Evolutionary conservation across 1,140 invertebrate species (phyloP), one percentile per base, ranked within the genome.

Genomic region (Trichogramma pretiosum): DNA sequence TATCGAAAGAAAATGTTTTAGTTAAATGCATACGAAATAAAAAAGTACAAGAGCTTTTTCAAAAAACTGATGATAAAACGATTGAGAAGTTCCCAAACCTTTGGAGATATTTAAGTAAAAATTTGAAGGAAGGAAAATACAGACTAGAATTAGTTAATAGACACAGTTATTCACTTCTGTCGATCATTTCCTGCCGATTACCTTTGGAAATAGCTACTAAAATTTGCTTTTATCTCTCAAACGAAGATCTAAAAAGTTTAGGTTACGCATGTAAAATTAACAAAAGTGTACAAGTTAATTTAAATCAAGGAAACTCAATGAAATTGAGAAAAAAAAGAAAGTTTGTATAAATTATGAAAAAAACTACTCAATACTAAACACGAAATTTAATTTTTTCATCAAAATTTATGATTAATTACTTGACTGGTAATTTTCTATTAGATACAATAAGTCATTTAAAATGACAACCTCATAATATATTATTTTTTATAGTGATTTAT

Each of bases 221-320:
- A 8, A 49, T 54, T 23, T 60, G 61, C 57, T 30, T 40, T 54
- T 53, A 14, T 39, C 28, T 24, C 19, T 48, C 17, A 0, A 36
- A 23, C 26, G 2, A 0, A 1, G 23, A 42, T 17, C 26, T 49
- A 10, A 3, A 21, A n/a, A 41, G 26, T 16, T 48, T 48, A 11
- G 21, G 9, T n/a, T n/a, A n/a, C n/a, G n/a, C n/a, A n/a, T n/a
- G n/a, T n/a, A n/a, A n/a, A n/a, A n/a, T n/a, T n/a, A n/a, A n/a
- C n/a, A n/a, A n/a, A n/a, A n/a, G n/a, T n/a, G n/a, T n/a, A n/a
- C n/a, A n/a, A n/a, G n/a, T n/a, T n/a, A n/a, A n/a, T n/a, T n/a
- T n/a, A n/a, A n/a, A n/a, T n/a, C n/a, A n/a, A n/a, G n/a, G n/a
- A n/a, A n/a, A n/a, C n/a, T n/a, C n/a, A n/a, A n/a, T n/a, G n/a